Percentiles rank a stretch among this genome's conserved stretches.
Conservation (phyloP, 2,797 vertebrate species). For the Spinus pinus region DNA sequence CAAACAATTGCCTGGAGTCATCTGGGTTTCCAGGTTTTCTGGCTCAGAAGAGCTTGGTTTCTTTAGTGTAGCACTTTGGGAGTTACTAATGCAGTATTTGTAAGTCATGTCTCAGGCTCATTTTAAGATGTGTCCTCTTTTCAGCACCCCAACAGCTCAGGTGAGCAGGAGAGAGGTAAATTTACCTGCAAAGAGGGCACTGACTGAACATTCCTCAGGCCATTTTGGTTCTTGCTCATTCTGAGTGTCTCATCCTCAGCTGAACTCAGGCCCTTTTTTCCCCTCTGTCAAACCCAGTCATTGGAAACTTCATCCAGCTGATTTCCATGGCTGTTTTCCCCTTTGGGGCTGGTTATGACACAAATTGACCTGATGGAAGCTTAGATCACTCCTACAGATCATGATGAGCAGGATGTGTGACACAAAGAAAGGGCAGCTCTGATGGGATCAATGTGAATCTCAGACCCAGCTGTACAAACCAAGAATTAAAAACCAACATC, state of each 20-base stretch:
- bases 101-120: background rate
- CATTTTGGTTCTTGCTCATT: background rate
- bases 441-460: background rate
- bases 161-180: background rate
- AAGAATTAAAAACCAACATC: background rate
- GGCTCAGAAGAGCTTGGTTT: background rate
- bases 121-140: background rate
- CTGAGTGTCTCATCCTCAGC: constrained; percentile 7
- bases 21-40: background rate
- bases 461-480: background rate
- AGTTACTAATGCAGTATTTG: background rate
- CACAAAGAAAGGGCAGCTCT: background rate
- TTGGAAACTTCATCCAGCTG: background rate
- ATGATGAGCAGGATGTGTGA: background rate
- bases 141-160: background rate
- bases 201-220: background rate
- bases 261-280: constrained; percentile 2
- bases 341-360: constrained; percentile 1
- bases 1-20: background rate
- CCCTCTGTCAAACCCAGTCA: constrained; percentile 47
- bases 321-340: background rate
- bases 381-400: background rate
- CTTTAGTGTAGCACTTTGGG: background rate
- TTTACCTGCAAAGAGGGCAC: background rate
- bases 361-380: constrained; percentile 25